Evolutionary conservation across 2,797 vertebrate genomes (phyloP).

Genomic region (Acipenser oxyrinchus): DNA sequence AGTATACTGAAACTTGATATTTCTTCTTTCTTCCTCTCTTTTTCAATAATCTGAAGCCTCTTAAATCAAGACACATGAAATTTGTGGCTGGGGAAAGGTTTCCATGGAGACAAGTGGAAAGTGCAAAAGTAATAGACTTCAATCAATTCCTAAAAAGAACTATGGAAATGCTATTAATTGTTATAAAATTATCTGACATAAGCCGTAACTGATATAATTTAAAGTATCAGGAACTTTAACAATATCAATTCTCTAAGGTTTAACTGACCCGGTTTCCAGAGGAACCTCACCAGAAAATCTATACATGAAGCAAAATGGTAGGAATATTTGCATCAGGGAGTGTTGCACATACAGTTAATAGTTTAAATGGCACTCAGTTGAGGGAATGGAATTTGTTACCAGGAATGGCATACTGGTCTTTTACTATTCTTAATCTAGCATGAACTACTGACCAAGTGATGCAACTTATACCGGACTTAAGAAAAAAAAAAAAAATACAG

Average conservation of each 20-base stretch:
- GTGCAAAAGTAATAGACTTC: slow-evolving; percentile 28
- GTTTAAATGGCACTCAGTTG: too few relatives aligned
- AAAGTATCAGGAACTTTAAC: background rate
- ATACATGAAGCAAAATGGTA: slow-evolving; percentile 22
- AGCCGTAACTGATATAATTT: slow-evolving; percentile 3
- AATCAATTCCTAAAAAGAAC: slow-evolving; percentile 6
- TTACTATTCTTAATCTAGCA: too few relatives aligned
- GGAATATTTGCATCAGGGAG: too few relatives aligned
- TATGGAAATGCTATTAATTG: slow-evolving; percentile 28
- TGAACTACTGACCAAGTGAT: too few relatives aligned
- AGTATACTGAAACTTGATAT: background rate
- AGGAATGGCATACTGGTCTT: background rate
- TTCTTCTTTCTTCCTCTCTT: slow-evolving; percentile 24
- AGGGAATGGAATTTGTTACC: slow-evolving; percentile 15
- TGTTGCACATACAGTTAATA: too few relatives aligned
- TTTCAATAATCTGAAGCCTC: slow-evolving; percentile 18
- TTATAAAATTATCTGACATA: slow-evolving; percentile 27
- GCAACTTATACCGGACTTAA: too few relatives aligned
- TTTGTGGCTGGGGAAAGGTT: slow-evolving; percentile 63
- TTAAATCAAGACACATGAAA: slow-evolving; percentile 37
- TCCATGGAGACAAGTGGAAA: slow-evolving; percentile 63
- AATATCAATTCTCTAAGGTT: slow-evolving; percentile 25
- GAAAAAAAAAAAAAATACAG: too few relatives aligned
- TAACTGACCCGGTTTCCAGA: slow-evolving; percentile 28
- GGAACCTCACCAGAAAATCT: slow-evolving; percentile 29